phyloP scores from a whole-genome alignment of 2,888 invertebrate genomes.

The Dryobotodes eremita region DNA sequence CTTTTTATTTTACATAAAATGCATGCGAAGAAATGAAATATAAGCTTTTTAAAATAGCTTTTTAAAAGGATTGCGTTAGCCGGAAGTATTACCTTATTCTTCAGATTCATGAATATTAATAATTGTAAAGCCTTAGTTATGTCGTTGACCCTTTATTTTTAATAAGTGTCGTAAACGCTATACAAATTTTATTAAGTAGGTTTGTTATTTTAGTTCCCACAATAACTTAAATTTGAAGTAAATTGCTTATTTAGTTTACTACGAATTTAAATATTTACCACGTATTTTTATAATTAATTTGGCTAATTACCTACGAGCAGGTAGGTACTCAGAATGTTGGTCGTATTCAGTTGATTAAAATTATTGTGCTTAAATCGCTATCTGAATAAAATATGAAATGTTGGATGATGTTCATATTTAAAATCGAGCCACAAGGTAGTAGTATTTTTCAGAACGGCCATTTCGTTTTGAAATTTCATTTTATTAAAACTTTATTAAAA shows the following conservation, averaged over 20 bases:
- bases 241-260: background rate
- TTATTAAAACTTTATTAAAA: too few species aligned
- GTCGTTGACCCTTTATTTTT: slow-evolving; percentile 3
- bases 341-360: background rate
- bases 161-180: background rate
- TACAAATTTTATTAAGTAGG: background rate
- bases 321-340: background rate
- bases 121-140: background rate
- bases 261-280: background rate
- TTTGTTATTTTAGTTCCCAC: slow-evolving; percentile 9
- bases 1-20: background rate
- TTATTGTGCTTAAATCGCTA: background rate
- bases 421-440: background rate
- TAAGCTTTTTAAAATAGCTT: too few species aligned
- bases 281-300: background rate
- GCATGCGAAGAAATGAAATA: background rate
- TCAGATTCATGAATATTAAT: slow-evolving; percentile 26
- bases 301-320: background rate
- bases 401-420: background rate
- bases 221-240: slow-evolving; percentile 1
- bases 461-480: too few species aligned
- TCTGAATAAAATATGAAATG: background rate
- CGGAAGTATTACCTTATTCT: slow-evolving; percentile 7
- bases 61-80: background rate
- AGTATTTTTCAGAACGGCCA: background rate